Evolutionary conservation across 2,888 invertebrate genomes (phyloP).

Genomic region (Venusia cambrica): DNA sequence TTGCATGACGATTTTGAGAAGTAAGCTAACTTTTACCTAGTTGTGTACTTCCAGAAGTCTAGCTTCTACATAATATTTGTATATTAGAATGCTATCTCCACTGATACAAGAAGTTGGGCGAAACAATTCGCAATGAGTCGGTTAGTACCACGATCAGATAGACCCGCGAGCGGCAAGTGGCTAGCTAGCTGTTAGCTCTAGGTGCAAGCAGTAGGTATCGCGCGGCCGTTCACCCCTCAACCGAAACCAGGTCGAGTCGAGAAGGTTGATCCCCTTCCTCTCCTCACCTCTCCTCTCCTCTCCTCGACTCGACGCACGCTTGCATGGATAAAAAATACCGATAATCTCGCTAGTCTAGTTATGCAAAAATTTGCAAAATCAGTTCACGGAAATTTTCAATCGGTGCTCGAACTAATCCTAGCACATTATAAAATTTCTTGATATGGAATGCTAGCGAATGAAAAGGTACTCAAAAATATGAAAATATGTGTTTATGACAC

Average conservation of each 20-base stretch:
- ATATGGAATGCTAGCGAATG: no score
- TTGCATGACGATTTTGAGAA: no score
- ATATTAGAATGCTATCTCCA: no score
- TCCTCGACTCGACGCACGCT: conserved; percentile 24
- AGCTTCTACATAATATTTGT: no score
- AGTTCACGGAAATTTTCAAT: no score
- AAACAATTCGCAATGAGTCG: conserved; percentile 15
- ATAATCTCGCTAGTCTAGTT: conserved; percentile 24
- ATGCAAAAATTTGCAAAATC: conserved; percentile 13
- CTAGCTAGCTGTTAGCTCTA: conserved; percentile 36
- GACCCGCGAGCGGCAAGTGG: conserved; percentile 24
- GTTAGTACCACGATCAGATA: conserved; percentile 22
- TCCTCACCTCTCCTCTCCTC: conserved; percentile 16
- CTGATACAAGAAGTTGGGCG: conserved; percentile 11
- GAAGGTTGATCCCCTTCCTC: conserved; percentile 41
- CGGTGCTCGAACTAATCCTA: no score
- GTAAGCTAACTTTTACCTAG: no score
- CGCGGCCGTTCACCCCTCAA: conserved; percentile 72
- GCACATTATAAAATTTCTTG: no score
- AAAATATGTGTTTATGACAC: no score
- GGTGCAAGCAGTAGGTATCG: conserved; percentile 44
- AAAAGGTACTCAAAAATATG: no score
- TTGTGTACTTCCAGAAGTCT: no score
- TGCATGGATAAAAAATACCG: conserved; percentile 27
- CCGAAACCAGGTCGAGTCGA: conserved; percentile 74